phyloP scores from a whole-genome alignment of 1,140 invertebrate genomes.

The Drosophila sp. region DNA sequence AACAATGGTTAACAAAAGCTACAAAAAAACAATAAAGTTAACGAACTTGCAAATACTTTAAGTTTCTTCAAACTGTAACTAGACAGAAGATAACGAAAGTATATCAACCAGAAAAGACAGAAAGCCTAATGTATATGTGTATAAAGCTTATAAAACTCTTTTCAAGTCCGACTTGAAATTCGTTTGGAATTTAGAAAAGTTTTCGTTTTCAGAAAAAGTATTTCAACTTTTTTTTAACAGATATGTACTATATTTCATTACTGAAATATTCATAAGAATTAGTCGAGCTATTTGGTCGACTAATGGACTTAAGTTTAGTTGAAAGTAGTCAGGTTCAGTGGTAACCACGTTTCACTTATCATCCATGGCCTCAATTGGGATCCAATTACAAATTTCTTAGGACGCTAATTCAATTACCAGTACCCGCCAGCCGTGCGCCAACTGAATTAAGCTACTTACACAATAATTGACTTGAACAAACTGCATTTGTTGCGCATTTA shows the following conservation, averaged over 20 bases:
- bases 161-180: background rate
- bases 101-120: constrained; percentile 7
- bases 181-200: background rate
- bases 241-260: no score
- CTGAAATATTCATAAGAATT: background rate
- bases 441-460: constrained; percentile 77
- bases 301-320: constrained; percentile 10
- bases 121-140: constrained; percentile 17
- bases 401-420: constrained; percentile 48
- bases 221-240: background rate
- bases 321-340: background rate
- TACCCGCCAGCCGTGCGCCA: constrained; percentile 41
- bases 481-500: constrained; percentile 82
- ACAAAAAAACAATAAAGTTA: constrained; percentile 4
- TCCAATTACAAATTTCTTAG: constrained; percentile 49
- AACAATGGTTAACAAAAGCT: constrained; percentile 33
- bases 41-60: constrained; percentile 42
- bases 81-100: background rate
- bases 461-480: constrained; percentile 81
- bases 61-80: constrained; percentile 23
- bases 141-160: constrained; percentile 3
- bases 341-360: constrained; percentile 9
- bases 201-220: background rate
- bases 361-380: constrained; percentile 31
- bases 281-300: background rate